Evolutionary conservation across 2,797 vertebrate species (phyloP).

Genomic region (Acanthis flammea): DNA sequence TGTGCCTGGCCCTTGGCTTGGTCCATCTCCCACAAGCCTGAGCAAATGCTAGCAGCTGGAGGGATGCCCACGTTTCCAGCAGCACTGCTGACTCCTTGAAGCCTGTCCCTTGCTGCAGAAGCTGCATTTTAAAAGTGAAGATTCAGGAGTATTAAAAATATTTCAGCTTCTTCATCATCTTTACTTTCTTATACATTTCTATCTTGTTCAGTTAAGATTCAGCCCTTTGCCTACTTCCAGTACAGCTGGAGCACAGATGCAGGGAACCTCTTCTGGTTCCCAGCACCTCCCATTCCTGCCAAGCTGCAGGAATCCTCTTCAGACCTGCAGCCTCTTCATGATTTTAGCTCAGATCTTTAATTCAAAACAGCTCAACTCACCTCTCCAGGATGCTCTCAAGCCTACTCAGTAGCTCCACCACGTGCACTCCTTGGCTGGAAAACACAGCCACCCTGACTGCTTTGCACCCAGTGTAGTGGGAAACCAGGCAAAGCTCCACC

Average conservation of each 20-base stretch:
- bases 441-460: background rate
- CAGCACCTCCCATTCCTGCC: background rate
- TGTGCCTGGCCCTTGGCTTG: background rate
- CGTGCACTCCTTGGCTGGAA: fast-evolving
- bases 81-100: constrained; percentile 35
- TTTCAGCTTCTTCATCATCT: constrained; percentile 24
- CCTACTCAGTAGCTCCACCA: background rate
- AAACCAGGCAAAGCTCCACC: fast-evolving
- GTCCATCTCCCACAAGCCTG: background rate
- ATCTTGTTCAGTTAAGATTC: background rate
- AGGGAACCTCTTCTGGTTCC: background rate
- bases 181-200: background rate
- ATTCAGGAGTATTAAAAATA: constrained; percentile 54
- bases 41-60: background rate
- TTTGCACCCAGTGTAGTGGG: fast-evolving
- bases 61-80: background rate
- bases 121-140: constrained; percentile 3
- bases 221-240: background rate
- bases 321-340: background rate
- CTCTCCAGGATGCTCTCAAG: background rate
- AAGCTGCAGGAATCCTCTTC: background rate
- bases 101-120: background rate
- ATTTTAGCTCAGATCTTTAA: background rate
- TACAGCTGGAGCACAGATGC: background rate
- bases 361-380: background rate